These are phyloP conservation scores for Clarias magur DNA, from an alignment of 2,113 vertebrate genomes.

Conservation along the genomic window DNA sequence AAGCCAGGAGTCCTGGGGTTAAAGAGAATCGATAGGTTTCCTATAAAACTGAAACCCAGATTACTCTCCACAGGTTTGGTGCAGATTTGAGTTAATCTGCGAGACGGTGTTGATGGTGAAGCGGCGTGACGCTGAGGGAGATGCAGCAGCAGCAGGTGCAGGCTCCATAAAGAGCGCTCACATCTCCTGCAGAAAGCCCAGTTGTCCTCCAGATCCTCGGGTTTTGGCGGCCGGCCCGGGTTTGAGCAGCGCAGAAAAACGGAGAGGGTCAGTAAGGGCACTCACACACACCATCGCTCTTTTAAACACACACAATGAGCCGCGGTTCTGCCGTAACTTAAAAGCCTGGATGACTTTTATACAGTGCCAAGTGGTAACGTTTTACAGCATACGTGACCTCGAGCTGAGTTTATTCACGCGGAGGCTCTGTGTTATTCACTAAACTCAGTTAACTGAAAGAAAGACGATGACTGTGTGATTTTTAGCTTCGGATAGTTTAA, in stretches of 20 bases:
- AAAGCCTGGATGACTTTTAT: slow-evolving; percentile 44
- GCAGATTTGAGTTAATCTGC: neutral
- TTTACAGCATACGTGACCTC: slow-evolving; percentile 19
- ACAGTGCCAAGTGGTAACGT: slow-evolving; percentile 32
- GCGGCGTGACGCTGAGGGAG: neutral
- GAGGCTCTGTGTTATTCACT: neutral
- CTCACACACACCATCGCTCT: slow-evolving; percentile 40
- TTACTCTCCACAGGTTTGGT: neutral
- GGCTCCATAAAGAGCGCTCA: slow-evolving; percentile 59
- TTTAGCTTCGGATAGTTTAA: neutral
- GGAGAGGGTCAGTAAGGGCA: slow-evolving; percentile 33
- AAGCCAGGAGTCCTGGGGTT: neutral
- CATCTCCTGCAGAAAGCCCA: slow-evolving; percentile 57
- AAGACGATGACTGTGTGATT: neutral
- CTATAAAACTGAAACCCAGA: neutral
- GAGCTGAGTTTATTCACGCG: neutral
- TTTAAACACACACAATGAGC: slow-evolving; percentile 34
- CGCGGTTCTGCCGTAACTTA: slow-evolving; percentile 34
- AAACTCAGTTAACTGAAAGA: neutral
- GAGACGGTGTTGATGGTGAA: slow-evolving; percentile 22
- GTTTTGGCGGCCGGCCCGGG: slow-evolving; percentile 49
- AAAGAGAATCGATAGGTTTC: neutral
- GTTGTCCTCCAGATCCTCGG: slow-evolving; percentile 55
- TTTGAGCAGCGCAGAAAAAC: slow-evolving; percentile 38
- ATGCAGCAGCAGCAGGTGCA: slow-evolving; percentile 57